Percentiles rank a stretch among this genome's conserved stretches.
These are phyloP conservation scores for Drosophila stalkeri DNA, from an alignment of 2,888 invertebrate genomes.

Conservation along the genomic window DNA sequence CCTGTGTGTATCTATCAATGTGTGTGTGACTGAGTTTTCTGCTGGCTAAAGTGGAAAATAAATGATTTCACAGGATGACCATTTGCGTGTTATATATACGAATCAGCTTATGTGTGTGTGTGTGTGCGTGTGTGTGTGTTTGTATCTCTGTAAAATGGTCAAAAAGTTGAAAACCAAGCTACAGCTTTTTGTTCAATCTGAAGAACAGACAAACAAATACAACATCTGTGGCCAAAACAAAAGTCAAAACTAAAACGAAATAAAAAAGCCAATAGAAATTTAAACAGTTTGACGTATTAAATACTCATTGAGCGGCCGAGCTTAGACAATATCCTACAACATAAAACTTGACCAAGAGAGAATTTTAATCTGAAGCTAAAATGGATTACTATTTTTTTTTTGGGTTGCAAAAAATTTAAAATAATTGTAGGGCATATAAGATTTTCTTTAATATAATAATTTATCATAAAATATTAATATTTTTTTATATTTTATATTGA, in stretches of 20 bases:
- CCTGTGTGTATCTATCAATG: conserved; percentile 15
- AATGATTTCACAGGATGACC: conserved; percentile 81
- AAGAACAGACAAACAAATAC: conserved; percentile 37
- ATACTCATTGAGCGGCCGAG: conserved; percentile 65
- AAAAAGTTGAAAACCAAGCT: conserved; percentile 77
- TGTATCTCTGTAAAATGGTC: conserved; percentile 46
- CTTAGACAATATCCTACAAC: conserved; percentile 23
- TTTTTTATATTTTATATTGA: no score
- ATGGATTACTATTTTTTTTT: not conserved
- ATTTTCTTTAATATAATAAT: no score
- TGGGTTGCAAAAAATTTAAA: no score
- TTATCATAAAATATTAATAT: no score
- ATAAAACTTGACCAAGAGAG: not conserved
- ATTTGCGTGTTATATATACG: conserved; percentile 61
- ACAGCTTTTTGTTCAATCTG: conserved; percentile 66
- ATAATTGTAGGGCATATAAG: no score
- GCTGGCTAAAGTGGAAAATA: conserved; percentile 79
- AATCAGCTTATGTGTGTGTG: conserved; percentile 1
- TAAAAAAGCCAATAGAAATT: conserved; percentile 77
- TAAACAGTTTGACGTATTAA: conserved; percentile 80
- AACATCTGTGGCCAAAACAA: conserved; percentile 74
- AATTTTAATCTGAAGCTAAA: not conserved
- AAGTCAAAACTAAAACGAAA: conserved; percentile 64
- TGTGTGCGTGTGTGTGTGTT: not conserved
- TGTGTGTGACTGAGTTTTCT: conserved; percentile 54